Evolutionary conservation across 2,113 vertebrate genomes (phyloP), one percentile per base, ranked within the genome.

Genomic region (Synchiropus splendidus): DNA sequence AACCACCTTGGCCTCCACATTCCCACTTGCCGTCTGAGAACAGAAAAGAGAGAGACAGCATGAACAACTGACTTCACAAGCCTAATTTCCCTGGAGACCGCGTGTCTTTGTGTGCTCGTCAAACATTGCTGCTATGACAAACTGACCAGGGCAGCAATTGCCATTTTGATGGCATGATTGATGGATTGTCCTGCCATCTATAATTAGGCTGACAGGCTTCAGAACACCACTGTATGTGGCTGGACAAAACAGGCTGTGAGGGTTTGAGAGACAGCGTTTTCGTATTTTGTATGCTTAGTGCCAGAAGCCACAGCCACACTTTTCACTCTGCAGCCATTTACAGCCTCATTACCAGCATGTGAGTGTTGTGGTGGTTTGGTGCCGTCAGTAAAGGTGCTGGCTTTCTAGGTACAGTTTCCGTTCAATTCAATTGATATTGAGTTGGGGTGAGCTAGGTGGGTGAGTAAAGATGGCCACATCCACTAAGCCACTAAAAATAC

Each of bases 1-100:
- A 44, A 98, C 92, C 64, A 98, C 94, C 85, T 98, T 98, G 61
- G 94, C 94, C 83, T 98, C 94, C 81, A 98, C 94, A 0, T 96
- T 98, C 61, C 94, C 94, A 72, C 89, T 95, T 42, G 92, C 90
- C 30, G 93, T 98, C 94, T 98, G 85, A 78, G 21, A 85, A 88
- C 18, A 18, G 33, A 67, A 16, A 2, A 50, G 9, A 39, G 35
- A 34, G 21, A 18, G 12, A 67, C 31, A 66, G 17, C 1, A 60
- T 10, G 58, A 16, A 42, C 5, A 39, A 32, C 32, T 6, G n/a
- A n/a, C 44, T 12, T 36, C 44, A 36, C 18, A 38, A 4, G 40
- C 48, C 41, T 53, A 52, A 72, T 79, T 77, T 77, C 67, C 72
- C 54, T 42, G 5, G 58, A 69, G 68, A 45, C 41, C 27, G 10